Evolutionary conservation across 1,140 invertebrate genomes (phyloP).

Genomic region (Batillaria attramentaria): DNA sequence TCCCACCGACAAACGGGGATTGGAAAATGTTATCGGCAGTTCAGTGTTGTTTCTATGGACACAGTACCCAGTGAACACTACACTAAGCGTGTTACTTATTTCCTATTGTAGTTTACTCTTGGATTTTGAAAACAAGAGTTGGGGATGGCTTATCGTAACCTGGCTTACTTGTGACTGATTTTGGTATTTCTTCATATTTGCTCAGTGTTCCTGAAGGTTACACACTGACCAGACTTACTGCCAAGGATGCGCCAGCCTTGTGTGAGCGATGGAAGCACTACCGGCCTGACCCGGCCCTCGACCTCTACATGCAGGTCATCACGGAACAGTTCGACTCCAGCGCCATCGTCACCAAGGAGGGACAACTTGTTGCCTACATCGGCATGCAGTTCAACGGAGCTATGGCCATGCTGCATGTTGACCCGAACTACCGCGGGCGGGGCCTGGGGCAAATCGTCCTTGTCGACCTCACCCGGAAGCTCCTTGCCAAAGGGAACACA

Average conservation of each 20-base stretch:
- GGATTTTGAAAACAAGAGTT: no score
- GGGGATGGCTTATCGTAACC: no score
- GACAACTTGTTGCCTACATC: constrained; percentile 54
- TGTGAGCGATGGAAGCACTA: constrained; percentile 49
- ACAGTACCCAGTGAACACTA: no score
- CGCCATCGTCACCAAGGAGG: constrained; percentile 45
- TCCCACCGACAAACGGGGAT: no score
- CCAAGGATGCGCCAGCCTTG: constrained; percentile 42
- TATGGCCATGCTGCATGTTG: constrained; percentile 57
- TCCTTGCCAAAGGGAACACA: constrained; percentile 43
- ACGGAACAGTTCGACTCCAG: constrained; percentile 55
- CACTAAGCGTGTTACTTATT: no score
- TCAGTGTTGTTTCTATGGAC: no score
- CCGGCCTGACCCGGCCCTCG: constrained; percentile 44
- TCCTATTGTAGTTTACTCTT: no score
- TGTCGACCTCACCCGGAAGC: constrained; percentile 47
- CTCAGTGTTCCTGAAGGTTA: no score
- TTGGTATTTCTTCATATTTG: no score
- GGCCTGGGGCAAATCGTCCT: constrained; percentile 52
- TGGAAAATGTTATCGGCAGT: no score
- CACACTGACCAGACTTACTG: no score
- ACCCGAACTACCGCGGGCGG: constrained; percentile 47
- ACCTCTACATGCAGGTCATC: constrained; percentile 49
- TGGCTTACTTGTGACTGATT: no score
- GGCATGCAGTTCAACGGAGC: constrained; percentile 60